These are phyloP conservation scores for Pecten maximus DNA, from an alignment of 2,888 invertebrate genomes.

Conservation along the genomic window DNA sequence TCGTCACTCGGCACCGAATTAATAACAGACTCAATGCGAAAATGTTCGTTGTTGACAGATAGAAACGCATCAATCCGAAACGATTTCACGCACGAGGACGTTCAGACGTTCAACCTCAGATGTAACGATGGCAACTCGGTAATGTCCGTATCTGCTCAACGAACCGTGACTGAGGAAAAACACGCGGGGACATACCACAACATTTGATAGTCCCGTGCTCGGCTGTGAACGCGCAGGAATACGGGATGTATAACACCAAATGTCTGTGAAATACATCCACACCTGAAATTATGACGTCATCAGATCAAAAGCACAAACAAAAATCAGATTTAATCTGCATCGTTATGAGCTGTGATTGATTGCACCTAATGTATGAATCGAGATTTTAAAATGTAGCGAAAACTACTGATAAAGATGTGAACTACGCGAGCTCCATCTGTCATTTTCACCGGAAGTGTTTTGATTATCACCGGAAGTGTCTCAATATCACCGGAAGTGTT, in stretches of 20 bases:
- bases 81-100: slow-evolving; percentile 8
- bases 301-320: too few relatives aligned
- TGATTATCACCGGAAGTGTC: not conserved
- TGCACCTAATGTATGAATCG: not conserved
- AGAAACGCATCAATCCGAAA: not conserved
- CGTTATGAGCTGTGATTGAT: not conserved
- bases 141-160: not conserved
- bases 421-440: not conserved
- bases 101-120: not conserved
- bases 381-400: not conserved
- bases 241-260: too few relatives aligned
- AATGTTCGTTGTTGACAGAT: not conserved
- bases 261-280: too few relatives aligned
- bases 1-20: slow-evolving; percentile 36
- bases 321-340: not conserved
- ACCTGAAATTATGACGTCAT: too few relatives aligned
- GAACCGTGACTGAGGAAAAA: slow-evolving; percentile 9
- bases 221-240: not conserved
- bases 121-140: slow-evolving; percentile 32
- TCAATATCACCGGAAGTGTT: not conserved
- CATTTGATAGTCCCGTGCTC: not conserved
- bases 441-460: not conserved
- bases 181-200: not conserved
- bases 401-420: not conserved
- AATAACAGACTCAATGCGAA: slow-evolving; percentile 26